Evolutionary conservation across 2,888 invertebrate genomes (phyloP).

Genomic region (Eubasilissa splendida): DNA sequence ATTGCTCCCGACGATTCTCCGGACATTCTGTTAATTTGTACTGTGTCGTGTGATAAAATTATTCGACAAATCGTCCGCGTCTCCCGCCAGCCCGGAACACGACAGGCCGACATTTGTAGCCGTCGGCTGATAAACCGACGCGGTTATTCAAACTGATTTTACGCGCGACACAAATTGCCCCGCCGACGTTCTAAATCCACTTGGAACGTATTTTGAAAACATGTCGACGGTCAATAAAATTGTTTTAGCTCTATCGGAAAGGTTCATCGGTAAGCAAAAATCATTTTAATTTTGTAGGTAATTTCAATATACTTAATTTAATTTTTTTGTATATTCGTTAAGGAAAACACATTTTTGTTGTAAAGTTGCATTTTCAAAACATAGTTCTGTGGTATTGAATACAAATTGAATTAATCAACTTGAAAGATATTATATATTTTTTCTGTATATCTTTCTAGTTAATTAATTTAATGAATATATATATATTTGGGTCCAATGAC

Average conservation of each 20-base stretch:
- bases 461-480: no score
- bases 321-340: no score
- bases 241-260: constrained; percentile 1
- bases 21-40: constrained; percentile 45
- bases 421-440: no score
- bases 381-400: no score
- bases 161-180: constrained; percentile 33
- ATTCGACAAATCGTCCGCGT: constrained; percentile 26
- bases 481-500: no score
- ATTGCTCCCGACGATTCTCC: constrained; percentile 30
- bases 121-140: constrained; percentile 29
- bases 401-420: no score
- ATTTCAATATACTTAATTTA: no score
- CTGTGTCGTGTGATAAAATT: constrained; percentile 30
- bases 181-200: constrained; percentile 22
- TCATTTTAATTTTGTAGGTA: no score
- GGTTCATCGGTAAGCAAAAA: background rate
- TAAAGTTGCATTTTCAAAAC: no score
- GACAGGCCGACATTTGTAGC: constrained; percentile 28
- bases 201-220: constrained; percentile 37
- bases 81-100: background rate
- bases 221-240: background rate
- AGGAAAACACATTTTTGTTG: no score
- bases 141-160: constrained; percentile 29
- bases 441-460: no score